Base-by-base conservation (phyloP, 2,113 vertebrate genomes). In the Pampusana beccarii region DNA sequence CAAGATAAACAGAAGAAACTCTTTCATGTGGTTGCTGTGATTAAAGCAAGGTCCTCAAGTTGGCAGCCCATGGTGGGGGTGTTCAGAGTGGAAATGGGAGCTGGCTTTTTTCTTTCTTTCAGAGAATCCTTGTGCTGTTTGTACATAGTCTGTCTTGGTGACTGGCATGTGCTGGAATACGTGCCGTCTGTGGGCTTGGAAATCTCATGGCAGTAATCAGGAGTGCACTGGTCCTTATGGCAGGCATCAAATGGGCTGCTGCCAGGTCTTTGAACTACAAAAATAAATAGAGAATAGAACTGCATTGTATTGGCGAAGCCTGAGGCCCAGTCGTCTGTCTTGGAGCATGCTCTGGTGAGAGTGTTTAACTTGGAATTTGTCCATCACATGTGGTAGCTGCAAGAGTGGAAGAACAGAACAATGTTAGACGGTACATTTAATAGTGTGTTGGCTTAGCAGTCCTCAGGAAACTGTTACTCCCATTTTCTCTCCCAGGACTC, bases 261-360 rank as follows among this genome's bases (percentile, higher is more conserved):
- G 98, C 98, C 98, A 99, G 98, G 71, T 94, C 99, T 99, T 99
- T 99, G 98, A 99, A 99, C 98, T 98, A 95, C 92, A 98, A 99
- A 99, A 99, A 99, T 99, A 99, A 99, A 99, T 98, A 98, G 97
- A 97, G 98, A 98, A 98, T 98, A 98, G 98, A 97, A 98, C 97
- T 95, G 97, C 96, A 98, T 98, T 98, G 97, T 98, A 98, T 98
- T 98, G 98, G 98, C 96, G 95, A 97, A 98, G 97, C 97, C 97
- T 74, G 82, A 96, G 98, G 98, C 97, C 97, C 95, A 91, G 97
- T 98, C 97, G 96, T 98, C 98, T 98, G 98, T 98, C 98, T 98
- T 98, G 97, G 98, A 98, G 98, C 97, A 98, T 97, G 97, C 97
- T 98, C 98, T 98, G 98, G 97, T 97, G 97, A 97, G 98, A 98